Conservation (phyloP, 2,888 invertebrate species). For the Oscheius onirici region DNA sequence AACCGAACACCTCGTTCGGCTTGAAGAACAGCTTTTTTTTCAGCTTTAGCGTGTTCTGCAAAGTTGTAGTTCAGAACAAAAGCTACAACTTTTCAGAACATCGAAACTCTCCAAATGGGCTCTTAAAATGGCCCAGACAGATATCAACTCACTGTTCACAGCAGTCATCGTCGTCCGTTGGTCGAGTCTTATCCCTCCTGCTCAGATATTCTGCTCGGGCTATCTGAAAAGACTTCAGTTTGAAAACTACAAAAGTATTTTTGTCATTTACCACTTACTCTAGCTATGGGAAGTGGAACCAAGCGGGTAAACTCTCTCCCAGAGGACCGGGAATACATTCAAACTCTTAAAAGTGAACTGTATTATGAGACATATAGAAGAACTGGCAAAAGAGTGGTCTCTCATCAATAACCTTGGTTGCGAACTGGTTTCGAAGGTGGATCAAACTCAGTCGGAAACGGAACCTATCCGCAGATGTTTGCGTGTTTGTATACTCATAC, state of each 20-base stretch:
- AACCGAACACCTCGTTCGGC: too few species aligned
- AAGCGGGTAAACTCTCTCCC: slow-evolving; percentile 14
- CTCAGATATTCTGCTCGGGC: background rate
- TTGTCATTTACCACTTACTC: background rate
- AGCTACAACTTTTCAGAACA: too few species aligned
- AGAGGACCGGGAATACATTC: slow-evolving; percentile 18
- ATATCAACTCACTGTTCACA: slow-evolving; percentile 27
- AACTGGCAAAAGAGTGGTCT: background rate
- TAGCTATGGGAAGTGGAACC: slow-evolving; percentile 5
- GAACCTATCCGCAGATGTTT: background rate
- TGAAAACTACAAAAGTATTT: background rate
- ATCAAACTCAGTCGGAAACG: background rate
- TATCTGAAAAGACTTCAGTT: slow-evolving; percentile 6
- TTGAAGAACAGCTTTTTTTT: too few species aligned
- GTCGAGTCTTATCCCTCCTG: background rate
- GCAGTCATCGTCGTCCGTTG: slow-evolving; percentile 18
- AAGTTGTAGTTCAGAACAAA: too few species aligned
- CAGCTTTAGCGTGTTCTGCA: too few species aligned
- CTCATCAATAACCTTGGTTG: slow-evolving; percentile 11
- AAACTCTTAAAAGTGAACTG: background rate
- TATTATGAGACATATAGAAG: background rate
- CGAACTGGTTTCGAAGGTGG: background rate
- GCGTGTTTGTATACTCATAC: background rate
- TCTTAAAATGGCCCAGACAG: too few species aligned
- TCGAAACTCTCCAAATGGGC: too few species aligned